Evolutionary conservation across 2,113 vertebrate species (phyloP), one percentile per base, ranked within the genome.

Genomic region (Pavo muticus): DNA sequence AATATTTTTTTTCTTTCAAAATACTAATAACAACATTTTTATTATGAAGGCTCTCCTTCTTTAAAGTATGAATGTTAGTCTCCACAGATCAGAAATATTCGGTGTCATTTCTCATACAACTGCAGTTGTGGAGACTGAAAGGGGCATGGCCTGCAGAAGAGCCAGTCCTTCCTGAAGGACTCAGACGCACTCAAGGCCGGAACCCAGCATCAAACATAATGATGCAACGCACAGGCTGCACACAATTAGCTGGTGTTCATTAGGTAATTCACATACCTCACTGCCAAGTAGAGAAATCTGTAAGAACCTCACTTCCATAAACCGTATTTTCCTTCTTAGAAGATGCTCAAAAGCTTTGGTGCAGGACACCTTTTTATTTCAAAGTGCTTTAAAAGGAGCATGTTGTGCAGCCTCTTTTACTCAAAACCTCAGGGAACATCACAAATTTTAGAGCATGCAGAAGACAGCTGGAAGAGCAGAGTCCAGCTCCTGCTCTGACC

Each of bases 131-230:
- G 69, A 74, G 70, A 20, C 8, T 15, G 50, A 77, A 71, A 88
- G 42, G 27, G 3, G 1, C 0, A 0, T 0, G 0, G 32, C 16
- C 76, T 73, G 27, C 56, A 14, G 17, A 80, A 37, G n/a, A 59
- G 16, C 2, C 27, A 16, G 1, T 45, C 30, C 39, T 52, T 20
- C 3, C 68, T 84, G 56, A 47, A 45, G 63, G 54, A 52, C 14
- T 37, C 23, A 20, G 40, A 45, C 21, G 10, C 16, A 25, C 23
- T 21, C 21, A 52, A 35, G 52, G 52, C 0, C 3, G 69, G 45
- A 37, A 64, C n/a, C 65, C 30, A 10, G 45, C 47, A 18, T 32
- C 30, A 59, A 24, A 9, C 3, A 6, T 16, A 40, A 25, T 1
- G 16, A 65, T 52, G 48, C 21, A 30, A 32, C 63, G 7, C 3